Conservation (phyloP, 2,113 vertebrate genomes). For the Halichoeres trimaculatus region DNA sequence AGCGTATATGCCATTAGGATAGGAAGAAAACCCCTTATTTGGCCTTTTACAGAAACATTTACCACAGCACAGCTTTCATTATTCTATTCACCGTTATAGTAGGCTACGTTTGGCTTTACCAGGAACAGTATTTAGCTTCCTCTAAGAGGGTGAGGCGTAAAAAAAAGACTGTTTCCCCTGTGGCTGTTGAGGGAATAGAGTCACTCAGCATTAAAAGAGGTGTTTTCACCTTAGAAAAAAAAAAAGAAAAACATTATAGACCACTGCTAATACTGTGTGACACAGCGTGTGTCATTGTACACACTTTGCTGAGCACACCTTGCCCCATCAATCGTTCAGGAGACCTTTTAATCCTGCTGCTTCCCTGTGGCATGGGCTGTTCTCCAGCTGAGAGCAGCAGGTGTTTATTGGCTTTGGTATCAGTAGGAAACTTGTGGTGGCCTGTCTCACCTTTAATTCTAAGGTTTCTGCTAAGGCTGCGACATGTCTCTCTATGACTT, state of each 20-base stretch:
- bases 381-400: slow-evolving; percentile 69
- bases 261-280: slow-evolving; percentile 1
- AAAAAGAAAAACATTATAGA: slow-evolving; percentile 6
- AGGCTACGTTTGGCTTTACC: neutral
- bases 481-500: slow-evolving; percentile 30
- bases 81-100: neutral
- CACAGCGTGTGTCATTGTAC: slow-evolving; percentile 49
- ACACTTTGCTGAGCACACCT: slow-evolving; percentile 48
- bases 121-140: neutral
- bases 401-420: slow-evolving; percentile 72
- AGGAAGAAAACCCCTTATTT: neutral
- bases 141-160: neutral
- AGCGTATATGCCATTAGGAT: too few species aligned
- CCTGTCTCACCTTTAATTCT: slow-evolving; percentile 51
- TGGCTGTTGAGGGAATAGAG: neutral
- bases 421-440: slow-evolving; percentile 59
- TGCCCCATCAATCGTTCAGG: slow-evolving; percentile 58
- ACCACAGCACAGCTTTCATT: neutral
- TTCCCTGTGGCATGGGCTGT: slow-evolving; percentile 58
- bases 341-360: slow-evolving; percentile 70
- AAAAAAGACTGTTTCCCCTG: neutral
- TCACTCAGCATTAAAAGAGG: neutral
- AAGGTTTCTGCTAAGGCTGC: slow-evolving; percentile 36
- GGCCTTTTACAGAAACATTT: neutral
- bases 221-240: slow-evolving; percentile 1